These are phyloP conservation scores for Dicaeum eximium DNA, from an alignment of 2,113 vertebrate species.

Conservation along the genomic window DNA sequence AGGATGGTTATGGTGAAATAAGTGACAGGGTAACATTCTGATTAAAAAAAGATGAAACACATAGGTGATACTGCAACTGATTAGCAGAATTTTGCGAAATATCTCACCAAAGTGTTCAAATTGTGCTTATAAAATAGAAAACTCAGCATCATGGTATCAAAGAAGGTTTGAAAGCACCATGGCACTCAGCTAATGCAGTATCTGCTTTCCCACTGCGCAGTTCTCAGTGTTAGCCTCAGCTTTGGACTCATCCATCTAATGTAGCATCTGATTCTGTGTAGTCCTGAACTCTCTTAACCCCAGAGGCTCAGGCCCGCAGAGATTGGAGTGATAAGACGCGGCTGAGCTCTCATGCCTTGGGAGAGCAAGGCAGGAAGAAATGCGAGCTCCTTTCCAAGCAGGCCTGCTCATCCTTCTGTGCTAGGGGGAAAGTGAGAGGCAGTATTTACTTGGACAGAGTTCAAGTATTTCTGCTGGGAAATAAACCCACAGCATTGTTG, in stretches of 20 bases:
- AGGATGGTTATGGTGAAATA: neutral
- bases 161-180: neutral
- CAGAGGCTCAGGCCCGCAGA: neutral
- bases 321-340: neutral
- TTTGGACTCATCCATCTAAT: neutral
- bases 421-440: neutral
- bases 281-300: conserved; percentile 23
- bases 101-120: neutral
- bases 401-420: neutral
- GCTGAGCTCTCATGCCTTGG: neutral
- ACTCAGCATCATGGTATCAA: neutral
- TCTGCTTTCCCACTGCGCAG: neutral
- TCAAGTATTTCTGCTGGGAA: neutral
- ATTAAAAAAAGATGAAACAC: neutral
- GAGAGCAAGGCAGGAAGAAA: conserved; percentile 9
- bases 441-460: neutral
- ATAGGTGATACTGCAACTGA: accelerated
- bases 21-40: neutral
- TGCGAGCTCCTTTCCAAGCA: neutral
- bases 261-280: conserved; percentile 14
- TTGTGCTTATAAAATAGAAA: neutral
- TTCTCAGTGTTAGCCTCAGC: neutral
- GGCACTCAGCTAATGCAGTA: neutral
- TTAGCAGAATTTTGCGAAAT: neutral
- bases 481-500: neutral